Evolutionary conservation across 2,797 vertebrate genomes (phyloP).

Genomic region (Myripristis murdjan): DNA sequence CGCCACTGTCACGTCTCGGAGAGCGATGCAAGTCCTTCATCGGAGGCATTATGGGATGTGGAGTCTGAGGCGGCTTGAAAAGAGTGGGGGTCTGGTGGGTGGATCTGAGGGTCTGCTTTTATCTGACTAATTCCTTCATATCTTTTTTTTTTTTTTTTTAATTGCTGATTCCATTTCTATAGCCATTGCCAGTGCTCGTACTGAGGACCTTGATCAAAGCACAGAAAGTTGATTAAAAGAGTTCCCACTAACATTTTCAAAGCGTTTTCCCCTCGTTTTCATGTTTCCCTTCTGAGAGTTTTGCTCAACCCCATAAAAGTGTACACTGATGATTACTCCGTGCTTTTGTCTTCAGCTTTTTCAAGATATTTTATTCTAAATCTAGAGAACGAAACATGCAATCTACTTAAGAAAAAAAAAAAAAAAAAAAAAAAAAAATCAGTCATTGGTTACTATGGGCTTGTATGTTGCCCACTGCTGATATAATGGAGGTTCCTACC

Average conservation of each 20-base stretch:
- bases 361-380: background rate
- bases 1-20: slow-evolving; percentile 35
- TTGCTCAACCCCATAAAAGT: slow-evolving; percentile 11
- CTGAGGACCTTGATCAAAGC: slow-evolving; percentile 25
- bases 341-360: background rate
- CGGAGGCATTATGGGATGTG: slow-evolving; percentile 25
- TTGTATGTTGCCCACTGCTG: no score
- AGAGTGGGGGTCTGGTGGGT: background rate
- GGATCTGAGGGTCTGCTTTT: slow-evolving; percentile 16
- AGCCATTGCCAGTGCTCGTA: slow-evolving; percentile 1
- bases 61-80: slow-evolving; percentile 4
- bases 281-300: slow-evolving; percentile 3
- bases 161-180: slow-evolving; percentile 9
- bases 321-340: background rate
- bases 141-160: slow-evolving; percentile 27
- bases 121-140: slow-evolving; percentile 43
- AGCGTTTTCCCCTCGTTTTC: background rate
- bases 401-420: no score
- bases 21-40: background rate
- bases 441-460: no score
- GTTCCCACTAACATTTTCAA: slow-evolving; percentile 26
- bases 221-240: slow-evolving; percentile 50
- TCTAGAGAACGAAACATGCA: no score
- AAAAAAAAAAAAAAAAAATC: no score
- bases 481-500: no score